Evolutionary conservation across 2,888 invertebrate genomes (phyloP), one percentile per base, ranked within the genome.

Genomic region (Malthinus flaveolus): DNA sequence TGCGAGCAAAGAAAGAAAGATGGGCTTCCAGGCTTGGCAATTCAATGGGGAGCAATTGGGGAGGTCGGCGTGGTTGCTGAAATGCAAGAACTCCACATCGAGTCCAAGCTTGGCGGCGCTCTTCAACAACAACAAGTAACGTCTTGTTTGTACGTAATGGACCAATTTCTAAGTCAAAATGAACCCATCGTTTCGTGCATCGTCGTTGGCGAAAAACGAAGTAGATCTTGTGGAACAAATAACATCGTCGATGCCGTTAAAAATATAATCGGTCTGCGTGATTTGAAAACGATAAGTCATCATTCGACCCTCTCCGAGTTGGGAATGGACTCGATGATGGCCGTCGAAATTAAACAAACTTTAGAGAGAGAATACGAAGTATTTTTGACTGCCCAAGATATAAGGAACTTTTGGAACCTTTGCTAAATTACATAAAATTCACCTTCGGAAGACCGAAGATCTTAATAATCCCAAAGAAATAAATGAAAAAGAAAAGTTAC

Each of bases 281-380:
- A 89, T 71, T 75, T 86, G 71, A 91, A 88, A 77, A 85, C 84
- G 0, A 84, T 87, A 1, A 89, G 89, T 42, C 83, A 85, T 60
- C 86, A 87, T 70, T 84, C 87, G 1, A 86, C 89, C 0, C 80
- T 98, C 1, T 91, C 93, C 1, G 96, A 97, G 75, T 81, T 98
- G 62, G 97, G 97, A 32, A 91, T 98, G 88, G 97, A 98, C 80
- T 97, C 97, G 1, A 87, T 97, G 82, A 97, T 95, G 94, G 94
- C 93, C 0, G 93, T 96, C 0, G 97, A 98, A 79, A 94, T 98
- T 66, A 96, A 95, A 68, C 95, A 96, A 78, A 90, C 90, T 0
- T 77, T 96, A 1, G 95, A 96, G 76, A 82, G 93, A 68, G 93
- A 95, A 75, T 95, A 90, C 73, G 95, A 96, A 72, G 81, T 97